Evolutionary conservation across 1,140 invertebrate genomes (phyloP), one percentile per base, ranked within the genome.

Genomic region (Ylistrum balloti): DNA sequence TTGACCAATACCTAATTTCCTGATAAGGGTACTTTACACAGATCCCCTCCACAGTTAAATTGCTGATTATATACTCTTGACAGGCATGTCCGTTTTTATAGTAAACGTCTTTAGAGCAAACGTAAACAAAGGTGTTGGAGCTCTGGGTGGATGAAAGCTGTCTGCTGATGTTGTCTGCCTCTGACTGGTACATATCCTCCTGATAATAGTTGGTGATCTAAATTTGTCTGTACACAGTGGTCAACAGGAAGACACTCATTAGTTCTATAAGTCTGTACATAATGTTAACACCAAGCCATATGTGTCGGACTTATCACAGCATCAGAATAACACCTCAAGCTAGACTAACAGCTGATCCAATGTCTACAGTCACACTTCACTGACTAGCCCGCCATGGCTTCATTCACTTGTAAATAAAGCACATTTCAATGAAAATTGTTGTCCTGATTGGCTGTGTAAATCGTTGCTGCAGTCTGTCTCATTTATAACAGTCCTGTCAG

Each of bases 341-440:
- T 74, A 45, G 41, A 45, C 41, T 15, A 45, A 74, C 56, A 74
- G 56, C 56, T 74, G 56, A 74, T 28, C 56, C n/a, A n/a, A n/a
- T n/a, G n/a, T 74, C 56, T 28, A 5, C n/a, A n/a, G 56, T 74
- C n/a, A n/a, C 56, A 74, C 56, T 74, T 74, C 56, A 74, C 56
- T 28, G 56, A 74, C 17, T 28, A 74, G 56, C 11, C 56, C 22
- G 56, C n/a, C 56, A 28, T 17, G 56, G 56, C 22, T n/a, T 74
- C 56, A 74, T n/a, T 74, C 56, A 74, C 56, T 74, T 74, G 22
- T 74, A 74, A 74, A 74, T 74, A 74, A 74, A 74, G n/a, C 56
- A 28, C n/a, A n/a, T 74, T 74, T 74, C 56, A 74, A 74, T 7
- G 22, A 74, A 74, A 74, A 74, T 74, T 74, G 28, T 22, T 17